Base-by-base conservation (phyloP, 37 sponge, comb jelly and placozoan species). In the Crambe crambe region DNA sequence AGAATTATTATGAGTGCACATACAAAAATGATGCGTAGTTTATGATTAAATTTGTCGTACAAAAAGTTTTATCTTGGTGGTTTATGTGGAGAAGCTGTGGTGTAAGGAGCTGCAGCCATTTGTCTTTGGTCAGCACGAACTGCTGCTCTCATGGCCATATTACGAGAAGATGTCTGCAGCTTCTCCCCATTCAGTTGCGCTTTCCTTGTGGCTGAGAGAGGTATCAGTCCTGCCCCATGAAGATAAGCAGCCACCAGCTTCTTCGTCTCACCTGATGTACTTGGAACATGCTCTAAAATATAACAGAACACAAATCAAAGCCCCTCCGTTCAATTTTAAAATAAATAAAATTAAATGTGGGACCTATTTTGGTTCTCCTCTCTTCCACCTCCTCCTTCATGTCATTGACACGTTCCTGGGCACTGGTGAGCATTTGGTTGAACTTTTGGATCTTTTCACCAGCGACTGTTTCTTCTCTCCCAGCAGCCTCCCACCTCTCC, bases 161-260 rank as follows among this genome's bases (percentile, higher is more conserved):
- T 32, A 22, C 76, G 30, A 9, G 26, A 3, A 1, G 37, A 21
- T 10, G 37, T 38, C 40, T 5, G 31, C 37, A 76, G 38, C 41
- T 41, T 32, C 22, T 22, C 70, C 35, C 73, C 73, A 8, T 36
- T 4, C 23, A 81, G 47, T 10, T 43, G 56, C 2, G 54, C 40
- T 21, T 31, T 76, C 43, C 85, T 67, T 1, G 37, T 59, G 10
- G 38, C 10, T 18, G 68, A 47, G 1, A 65, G 63, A 39, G 64
- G 40, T 32, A 67, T 1, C 3, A 83, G 68, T 51, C 87, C 91
- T 2, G n/a, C 42, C 1, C 88, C 87, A 74, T 79, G 44, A 42
- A 91, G 80, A 61, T 91, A 91, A 2, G 71, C 70, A 5, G 59
- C 66, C 6, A 83, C 79, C 35, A 91, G 75, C 42, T 76, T 82